Conservation (phyloP, 1,140 invertebrate genomes). For the Lysiphlebus fabarum region DNA sequence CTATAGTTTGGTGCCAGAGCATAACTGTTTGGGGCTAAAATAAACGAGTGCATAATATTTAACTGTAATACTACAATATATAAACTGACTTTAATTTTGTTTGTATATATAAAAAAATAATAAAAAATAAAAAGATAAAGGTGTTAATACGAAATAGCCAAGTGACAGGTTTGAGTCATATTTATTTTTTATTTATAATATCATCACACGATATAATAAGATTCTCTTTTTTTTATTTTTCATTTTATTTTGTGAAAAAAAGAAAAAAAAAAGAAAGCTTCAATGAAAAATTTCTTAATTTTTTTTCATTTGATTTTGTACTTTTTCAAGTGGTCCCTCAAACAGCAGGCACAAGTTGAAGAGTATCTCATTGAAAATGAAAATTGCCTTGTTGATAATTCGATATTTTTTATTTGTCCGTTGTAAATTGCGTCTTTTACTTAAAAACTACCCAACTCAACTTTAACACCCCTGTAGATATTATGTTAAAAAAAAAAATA, state of each 20-base stretch:
- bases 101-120: slow-evolving; percentile 21
- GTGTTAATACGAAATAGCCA: slow-evolving; percentile 29
- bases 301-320: slow-evolving; percentile 4
- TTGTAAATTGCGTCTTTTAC: slow-evolving; percentile 12
- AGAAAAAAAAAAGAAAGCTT: too few species aligned
- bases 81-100: slow-evolving; percentile 6
- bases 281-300: not conserved
- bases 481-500: not conserved
- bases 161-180: not conserved
- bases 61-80: slow-evolving; percentile 8
- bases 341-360: not conserved
- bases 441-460: not conserved
- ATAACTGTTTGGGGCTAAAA: slow-evolving; percentile 49
- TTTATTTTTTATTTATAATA: slow-evolving; percentile 16
- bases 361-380: slow-evolving; percentile 5
- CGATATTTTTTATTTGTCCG: slow-evolving; percentile 10
- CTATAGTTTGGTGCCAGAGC: slow-evolving; percentile 38
- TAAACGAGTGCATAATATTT: slow-evolving; percentile 50
- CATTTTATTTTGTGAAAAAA: too few species aligned
- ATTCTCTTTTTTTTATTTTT: too few species aligned
- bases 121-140: slow-evolving; percentile 21
- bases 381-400: slow-evolving; percentile 12
- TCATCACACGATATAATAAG: too few species aligned
- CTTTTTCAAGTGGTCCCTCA: not conserved
- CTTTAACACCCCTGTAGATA: not conserved